phyloP scores from a whole-genome alignment of 2,888 invertebrate species.

The Volucella bombylans region DNA sequence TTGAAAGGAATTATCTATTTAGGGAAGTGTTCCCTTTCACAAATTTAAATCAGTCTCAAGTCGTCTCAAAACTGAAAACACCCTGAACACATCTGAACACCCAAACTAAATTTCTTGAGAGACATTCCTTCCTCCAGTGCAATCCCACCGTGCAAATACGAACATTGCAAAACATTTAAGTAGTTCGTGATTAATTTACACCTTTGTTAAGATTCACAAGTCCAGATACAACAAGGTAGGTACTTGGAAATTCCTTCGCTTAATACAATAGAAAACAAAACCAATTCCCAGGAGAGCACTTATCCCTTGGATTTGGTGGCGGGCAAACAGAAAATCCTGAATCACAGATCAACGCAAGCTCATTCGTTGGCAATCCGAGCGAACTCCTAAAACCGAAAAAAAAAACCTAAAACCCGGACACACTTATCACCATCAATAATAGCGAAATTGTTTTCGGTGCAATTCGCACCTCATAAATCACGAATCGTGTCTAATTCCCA shows the following conservation, averaged over 20 bases:
- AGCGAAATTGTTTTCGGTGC: slow-evolving; percentile 79
- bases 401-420: slow-evolving; percentile 28
- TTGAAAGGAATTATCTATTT: no score
- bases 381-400: slow-evolving; percentile 14
- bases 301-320: slow-evolving; percentile 34
- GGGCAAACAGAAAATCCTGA: slow-evolving; percentile 3
- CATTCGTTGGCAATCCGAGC: slow-evolving; percentile 34
- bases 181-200: slow-evolving; percentile 70
- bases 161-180: slow-evolving; percentile 47
- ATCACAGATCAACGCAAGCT: slow-evolving; percentile 60
- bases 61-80: no score
- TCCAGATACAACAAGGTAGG: slow-evolving; percentile 27
- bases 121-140: no score
- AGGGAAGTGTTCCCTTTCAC: no score
- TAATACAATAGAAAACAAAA: slow-evolving; percentile 4
- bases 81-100: no score
- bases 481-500: slow-evolving; percentile 81
- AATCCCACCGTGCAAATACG: slow-evolving; percentile 29
- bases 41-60: no score
- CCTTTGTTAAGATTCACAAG: slow-evolving; percentile 47
- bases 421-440: slow-evolving; percentile 73
- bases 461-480: slow-evolving; percentile 82
- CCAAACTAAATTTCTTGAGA: no score
- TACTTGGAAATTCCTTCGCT: neutral
- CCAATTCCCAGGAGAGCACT: neutral